phyloP scores from a whole-genome alignment of 2,888 invertebrate genomes.

The Xylocampa areola region DNA sequence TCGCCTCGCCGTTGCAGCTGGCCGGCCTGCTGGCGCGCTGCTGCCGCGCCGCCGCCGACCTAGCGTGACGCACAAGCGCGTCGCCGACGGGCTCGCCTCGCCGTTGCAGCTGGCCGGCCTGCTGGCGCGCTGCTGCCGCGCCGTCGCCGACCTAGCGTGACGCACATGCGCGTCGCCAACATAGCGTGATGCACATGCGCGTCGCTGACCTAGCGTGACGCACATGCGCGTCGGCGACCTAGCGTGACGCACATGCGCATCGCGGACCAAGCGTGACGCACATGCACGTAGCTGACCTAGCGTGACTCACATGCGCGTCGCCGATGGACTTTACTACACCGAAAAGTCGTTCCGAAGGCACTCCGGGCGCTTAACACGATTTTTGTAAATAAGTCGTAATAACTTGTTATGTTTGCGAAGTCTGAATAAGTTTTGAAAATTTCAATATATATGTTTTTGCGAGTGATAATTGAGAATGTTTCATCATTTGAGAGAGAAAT shows the following conservation, averaged over 20 bases:
- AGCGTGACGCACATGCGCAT: too few relatives aligned
- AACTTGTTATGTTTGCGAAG: too few relatives aligned
- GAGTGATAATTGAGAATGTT: too few relatives aligned
- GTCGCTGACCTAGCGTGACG: slow-evolving; percentile 96
- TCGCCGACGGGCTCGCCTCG: slow-evolving; percentile 96
- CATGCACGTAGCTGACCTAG: slow-evolving; percentile 96
- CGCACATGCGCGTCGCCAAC: slow-evolving; percentile 98
- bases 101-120: slow-evolving; percentile 97
- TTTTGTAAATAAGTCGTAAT: too few relatives aligned
- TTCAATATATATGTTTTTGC: too few relatives aligned
- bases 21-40: slow-evolving; percentile 96
- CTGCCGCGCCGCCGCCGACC: slow-evolving; percentile 87
- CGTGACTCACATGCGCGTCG: slow-evolving; percentile 96
- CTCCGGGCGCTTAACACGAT: too few relatives aligned
- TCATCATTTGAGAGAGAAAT: neutral
- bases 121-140: slow-evolving; percentile 94
- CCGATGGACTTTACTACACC: slow-evolving; percentile 98
- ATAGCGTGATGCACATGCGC: slow-evolving; percentile 96
- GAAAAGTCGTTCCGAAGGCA: too few relatives aligned
- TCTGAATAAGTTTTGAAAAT: too few relatives aligned
- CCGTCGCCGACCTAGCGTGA: slow-evolving; percentile 50
- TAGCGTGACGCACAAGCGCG: slow-evolving; percentile 94
- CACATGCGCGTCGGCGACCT: slow-evolving; percentile 97
- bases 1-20: slow-evolving; percentile 96
- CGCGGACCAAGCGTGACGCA: slow-evolving; percentile 98